Conservation (phyloP, 92 coral and sea anemone species). For the Scolanthus callimorphus region DNA sequence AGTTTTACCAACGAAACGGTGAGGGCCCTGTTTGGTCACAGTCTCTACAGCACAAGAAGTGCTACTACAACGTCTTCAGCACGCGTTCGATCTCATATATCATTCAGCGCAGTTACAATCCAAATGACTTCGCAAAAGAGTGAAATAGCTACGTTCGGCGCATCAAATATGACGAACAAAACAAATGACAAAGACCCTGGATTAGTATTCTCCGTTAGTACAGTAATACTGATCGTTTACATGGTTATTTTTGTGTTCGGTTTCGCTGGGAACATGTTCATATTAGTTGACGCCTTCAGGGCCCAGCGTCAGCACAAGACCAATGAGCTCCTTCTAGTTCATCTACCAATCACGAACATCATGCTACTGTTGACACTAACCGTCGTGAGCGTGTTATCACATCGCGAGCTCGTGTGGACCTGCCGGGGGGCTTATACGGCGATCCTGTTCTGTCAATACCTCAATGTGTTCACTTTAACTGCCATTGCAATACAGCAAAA, state of each 20-base stretch:
- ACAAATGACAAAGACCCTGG: no score
- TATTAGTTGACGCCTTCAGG: slow-evolving; percentile 21
- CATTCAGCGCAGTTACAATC: no score
- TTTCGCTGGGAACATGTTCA: slow-evolving; percentile 15
- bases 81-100: no score
- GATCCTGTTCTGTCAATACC: slow-evolving; percentile 14
- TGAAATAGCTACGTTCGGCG: no score
- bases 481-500: slow-evolving; percentile 20
- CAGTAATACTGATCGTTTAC: no score
- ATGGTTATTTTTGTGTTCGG: slow-evolving; percentile 6
- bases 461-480: slow-evolving; percentile 12
- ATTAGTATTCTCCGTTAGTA: no score
- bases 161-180: no score
- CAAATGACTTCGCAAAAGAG: no score
- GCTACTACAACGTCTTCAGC: no score
- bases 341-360: slow-evolving; percentile 8
- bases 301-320: slow-evolving; percentile 7
- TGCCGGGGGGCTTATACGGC: slow-evolving; percentile 14
- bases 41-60: no score
- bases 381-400: slow-evolving; percentile 8
- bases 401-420: not conserved
- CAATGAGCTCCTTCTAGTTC: slow-evolving; percentile 17
- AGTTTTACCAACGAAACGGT: no score
- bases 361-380: slow-evolving; percentile 12
- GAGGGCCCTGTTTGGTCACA: no score